These are phyloP conservation scores for Lasioglossum villosulum DNA, from an alignment of 2,888 invertebrate genomes.

Conservation along the genomic window DNA sequence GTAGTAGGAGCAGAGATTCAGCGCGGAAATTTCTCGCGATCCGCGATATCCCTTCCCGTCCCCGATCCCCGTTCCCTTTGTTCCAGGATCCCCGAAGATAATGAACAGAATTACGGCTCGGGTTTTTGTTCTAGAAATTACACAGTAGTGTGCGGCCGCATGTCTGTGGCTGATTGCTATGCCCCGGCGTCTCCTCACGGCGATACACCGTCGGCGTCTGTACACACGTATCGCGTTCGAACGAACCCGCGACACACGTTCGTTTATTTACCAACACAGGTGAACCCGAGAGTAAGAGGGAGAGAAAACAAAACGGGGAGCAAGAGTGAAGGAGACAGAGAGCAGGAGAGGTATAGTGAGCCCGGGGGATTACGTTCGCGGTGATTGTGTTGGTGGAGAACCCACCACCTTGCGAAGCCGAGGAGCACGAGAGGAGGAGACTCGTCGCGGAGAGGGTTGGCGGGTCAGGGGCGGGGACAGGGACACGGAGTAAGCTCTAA, in stretches of 20 bases:
- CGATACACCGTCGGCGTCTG: conserved; percentile 46
- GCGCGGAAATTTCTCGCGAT: conserved; percentile 54
- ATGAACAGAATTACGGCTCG: conserved; percentile 80
- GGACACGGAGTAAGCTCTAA: conserved; percentile 83
- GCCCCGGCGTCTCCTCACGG: conserved; percentile 63
- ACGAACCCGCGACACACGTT: conserved; percentile 12
- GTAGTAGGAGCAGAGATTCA: background rate
- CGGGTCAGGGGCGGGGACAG: conserved; percentile 58
- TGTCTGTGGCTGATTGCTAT: conserved; percentile 80
- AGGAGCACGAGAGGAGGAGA: conserved; percentile 40
- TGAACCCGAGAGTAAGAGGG: background rate
- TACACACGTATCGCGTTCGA: conserved; percentile 17
- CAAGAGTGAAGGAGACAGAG: no score
- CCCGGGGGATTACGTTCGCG: conserved; percentile 25
- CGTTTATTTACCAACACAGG: conserved; percentile 44
- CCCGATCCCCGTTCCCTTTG: conserved; percentile 65
- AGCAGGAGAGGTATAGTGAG: background rate
- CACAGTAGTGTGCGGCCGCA: conserved; percentile 77
- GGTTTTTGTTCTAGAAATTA: conserved; percentile 82
- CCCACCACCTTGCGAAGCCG: conserved; percentile 50
- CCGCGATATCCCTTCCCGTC: conserved; percentile 55
- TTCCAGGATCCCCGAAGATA: conserved; percentile 76
- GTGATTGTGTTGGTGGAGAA: conserved; percentile 31
- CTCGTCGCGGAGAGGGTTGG: conserved; percentile 51
- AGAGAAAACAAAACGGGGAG: background rate